Base-by-base conservation (phyloP, 1,140 invertebrate genomes). In the Lepidurus couesii region DNA sequence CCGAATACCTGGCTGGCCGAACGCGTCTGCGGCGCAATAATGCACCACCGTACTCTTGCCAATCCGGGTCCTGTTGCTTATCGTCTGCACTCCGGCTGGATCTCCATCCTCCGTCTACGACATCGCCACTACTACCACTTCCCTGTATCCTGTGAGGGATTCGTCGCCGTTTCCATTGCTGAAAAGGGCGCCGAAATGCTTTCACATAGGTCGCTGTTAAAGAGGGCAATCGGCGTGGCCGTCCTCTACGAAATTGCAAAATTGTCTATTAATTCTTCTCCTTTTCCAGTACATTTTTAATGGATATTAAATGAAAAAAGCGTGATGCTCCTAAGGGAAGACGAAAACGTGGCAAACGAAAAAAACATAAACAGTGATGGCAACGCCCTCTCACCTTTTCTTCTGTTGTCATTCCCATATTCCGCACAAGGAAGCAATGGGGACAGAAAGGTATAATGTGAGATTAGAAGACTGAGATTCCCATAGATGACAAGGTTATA, bases 141-240 rank as follows among this genome's bases (percentile, higher is more conserved):
- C 53, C 21, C 44, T 26, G 43, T 45, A 45, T 26, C 4, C 45
- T 75, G 16, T 44, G 78, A 75, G 73, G 73, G 44, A 79, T 34
- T 77, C 42, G 75, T 24, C 47, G 75, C 21, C 53, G 42, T 42
- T 75, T 47, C 44, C 74, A 16, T 79, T 74, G 78, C 44, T 73
- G 44, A 74, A 45, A 10, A 75, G 75, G 21, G 65, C 78, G 42
- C 44, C 73, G 65, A 74, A 74, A 45, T 75, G 73, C 42, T 75
- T 79, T 44, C 47, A 74, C 13, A 34, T 42, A 44, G 73, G 21
- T 45, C 65, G n/a, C 13, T 74, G 65, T 80, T 77, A 80, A 45
- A 80, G 76, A 53, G 79, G 79, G 76, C 79, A 80, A 43, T 80
- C 79, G 44, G 79, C 79, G 44, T 65, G 34, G 42, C 76, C 79